phyloP scores from a whole-genome alignment of 2,888 invertebrate species.

The Xylocampa areola region DNA sequence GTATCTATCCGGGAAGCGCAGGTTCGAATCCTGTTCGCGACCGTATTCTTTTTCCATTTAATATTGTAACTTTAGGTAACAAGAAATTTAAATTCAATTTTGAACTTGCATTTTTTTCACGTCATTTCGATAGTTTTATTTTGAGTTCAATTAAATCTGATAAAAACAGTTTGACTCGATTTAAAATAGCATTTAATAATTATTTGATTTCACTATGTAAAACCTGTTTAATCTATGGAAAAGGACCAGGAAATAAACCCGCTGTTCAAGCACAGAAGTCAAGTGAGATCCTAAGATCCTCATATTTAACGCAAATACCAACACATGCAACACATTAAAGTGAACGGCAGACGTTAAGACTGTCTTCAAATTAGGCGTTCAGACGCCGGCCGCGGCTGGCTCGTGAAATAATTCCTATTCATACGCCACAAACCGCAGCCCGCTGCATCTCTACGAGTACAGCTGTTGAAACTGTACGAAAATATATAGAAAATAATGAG shows the following conservation, averaged over 20 bases:
- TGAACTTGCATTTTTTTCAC: too few relatives aligned
- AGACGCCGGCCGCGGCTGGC: constrained; percentile 26
- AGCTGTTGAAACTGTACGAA: constrained; percentile 49
- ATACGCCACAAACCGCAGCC: constrained; percentile 51
- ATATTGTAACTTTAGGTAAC: too few relatives aligned
- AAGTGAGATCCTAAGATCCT: constrained; percentile 12
- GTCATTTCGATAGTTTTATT: too few relatives aligned
- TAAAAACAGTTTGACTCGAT: too few relatives aligned
- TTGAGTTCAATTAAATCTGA: too few relatives aligned
- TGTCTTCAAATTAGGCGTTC: constrained; percentile 59
- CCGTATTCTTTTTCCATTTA: too few relatives aligned
- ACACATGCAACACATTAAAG: constrained; percentile 45
- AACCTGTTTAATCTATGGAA: too few relatives aligned
- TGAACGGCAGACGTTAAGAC: constrained; percentile 40
- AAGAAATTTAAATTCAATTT: too few relatives aligned
- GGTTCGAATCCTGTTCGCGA: too few relatives aligned
- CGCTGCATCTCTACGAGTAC: constrained; percentile 60
- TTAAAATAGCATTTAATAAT: too few relatives aligned
- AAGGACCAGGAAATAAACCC: background rate
- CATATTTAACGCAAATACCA: constrained; percentile 31
- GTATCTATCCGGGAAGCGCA: too few relatives aligned
- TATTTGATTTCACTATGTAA: too few relatives aligned
- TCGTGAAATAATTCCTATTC: constrained; percentile 58
- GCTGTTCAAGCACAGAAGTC: constrained; percentile 10
- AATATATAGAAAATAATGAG: constrained; percentile 55